Evolutionary conservation across 1,140 invertebrate genomes (phyloP), one percentile per base, ranked within the genome.

Genomic region (Eriocheir sinensis): DNA sequence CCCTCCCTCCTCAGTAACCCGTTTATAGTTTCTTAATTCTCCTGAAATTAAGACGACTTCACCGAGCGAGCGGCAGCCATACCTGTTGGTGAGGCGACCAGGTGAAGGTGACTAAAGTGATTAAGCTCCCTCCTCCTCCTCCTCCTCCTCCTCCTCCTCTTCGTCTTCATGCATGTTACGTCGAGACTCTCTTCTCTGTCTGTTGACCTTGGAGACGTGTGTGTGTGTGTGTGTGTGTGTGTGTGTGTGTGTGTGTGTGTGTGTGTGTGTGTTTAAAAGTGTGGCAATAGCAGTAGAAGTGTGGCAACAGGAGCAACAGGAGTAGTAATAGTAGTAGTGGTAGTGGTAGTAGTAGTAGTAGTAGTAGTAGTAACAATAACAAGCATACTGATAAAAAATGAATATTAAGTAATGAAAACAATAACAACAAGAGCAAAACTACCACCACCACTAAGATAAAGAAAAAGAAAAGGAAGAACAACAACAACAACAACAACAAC

Each of bases 171-270:
- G 12, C 60, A n/a, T n/a, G n/a, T n/a, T n/a, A n/a, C n/a, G n/a
- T n/a, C n/a, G n/a, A n/a, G n/a, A n/a, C n/a, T n/a, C n/a, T n/a
- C n/a, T n/a, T n/a, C 60, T n/a, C 60, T n/a, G n/a, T n/a, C 60
- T 72, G 60, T n/a, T 72, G 60, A 15, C n/a, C 15, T 72, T 15
- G 60, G n/a, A 30, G 80, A 9, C n/a, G 3, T 3, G 27, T 34
- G 27, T n/a, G 27, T 81, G 80, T 81, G 80, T 81, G 80, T 81
- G 80, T 81, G 80, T 81, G 80, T 81, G 80, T 81, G 80, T 81
- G 80, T 81, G 80, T 81, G 80, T 81, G 80, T 81, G 80, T 81
- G 80, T 81, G 80, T 81, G 80, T 34, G 44, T 81, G 79, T n/a
- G 32, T n/a, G 79, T 81, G 79, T n/a, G 27, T 48, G 44, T 48